These are phyloP conservation scores for Periophthalmus modestus DNA, from an alignment of 2,113 vertebrate species.

Conservation along the genomic window DNA sequence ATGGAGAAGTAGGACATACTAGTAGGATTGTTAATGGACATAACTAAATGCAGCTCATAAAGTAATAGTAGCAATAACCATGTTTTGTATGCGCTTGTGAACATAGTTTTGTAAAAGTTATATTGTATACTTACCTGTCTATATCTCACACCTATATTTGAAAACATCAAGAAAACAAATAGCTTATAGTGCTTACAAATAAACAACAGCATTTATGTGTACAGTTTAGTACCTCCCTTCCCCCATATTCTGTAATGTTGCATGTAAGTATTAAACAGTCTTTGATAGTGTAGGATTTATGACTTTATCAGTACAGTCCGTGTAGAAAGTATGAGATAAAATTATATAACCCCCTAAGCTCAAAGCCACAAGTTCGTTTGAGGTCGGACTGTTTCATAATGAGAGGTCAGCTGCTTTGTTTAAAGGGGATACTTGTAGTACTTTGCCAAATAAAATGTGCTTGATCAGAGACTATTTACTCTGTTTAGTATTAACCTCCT, in stretches of 20 bases:
- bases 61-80: not conserved
- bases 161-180: not conserved
- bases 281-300: not conserved
- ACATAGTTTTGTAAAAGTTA: not conserved
- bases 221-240: too few species aligned
- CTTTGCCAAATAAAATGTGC: too few species aligned
- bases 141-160: not conserved
- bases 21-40: not conserved
- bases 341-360: not conserved
- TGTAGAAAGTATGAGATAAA: not conserved
- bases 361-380: not conserved
- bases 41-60: not conserved
- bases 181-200: not conserved
- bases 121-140: not conserved
- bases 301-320: not conserved
- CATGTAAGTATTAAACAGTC: not conserved
- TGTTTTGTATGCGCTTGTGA: too few species aligned
- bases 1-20: too few species aligned
- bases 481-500: not conserved
- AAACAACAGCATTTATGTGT: too few species aligned
- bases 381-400: not conserved
- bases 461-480: not conserved
- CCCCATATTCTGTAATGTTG: too few species aligned
- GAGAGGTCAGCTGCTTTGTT: not conserved
- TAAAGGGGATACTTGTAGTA: not conserved